These are phyloP conservation scores for Ditula angustiorana DNA, from an alignment of 2,888 invertebrate genomes.

Conservation along the genomic window DNA sequence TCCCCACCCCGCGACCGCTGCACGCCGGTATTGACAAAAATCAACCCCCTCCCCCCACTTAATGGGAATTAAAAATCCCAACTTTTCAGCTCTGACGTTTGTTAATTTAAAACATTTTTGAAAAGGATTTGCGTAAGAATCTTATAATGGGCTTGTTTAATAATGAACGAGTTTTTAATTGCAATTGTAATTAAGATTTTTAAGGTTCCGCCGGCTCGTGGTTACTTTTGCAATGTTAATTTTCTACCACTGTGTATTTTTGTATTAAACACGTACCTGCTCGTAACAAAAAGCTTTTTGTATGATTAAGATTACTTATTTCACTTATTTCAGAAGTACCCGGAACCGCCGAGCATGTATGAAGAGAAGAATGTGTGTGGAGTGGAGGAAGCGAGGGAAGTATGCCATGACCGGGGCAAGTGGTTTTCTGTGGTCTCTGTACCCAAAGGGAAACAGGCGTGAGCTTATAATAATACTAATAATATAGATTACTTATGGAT, in stretches of 20 bases:
- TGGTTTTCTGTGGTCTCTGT: too few species aligned
- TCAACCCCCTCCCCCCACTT: constrained; percentile 43
- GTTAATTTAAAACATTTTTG: constrained; percentile 48
- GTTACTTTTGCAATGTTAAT: constrained; percentile 11
- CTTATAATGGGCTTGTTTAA: constrained; percentile 38
- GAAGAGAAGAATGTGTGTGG: too few species aligned
- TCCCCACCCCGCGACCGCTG: constrained; percentile 28
- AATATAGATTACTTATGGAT: too few species aligned
- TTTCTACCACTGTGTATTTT: too few species aligned
- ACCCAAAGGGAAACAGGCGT: too few species aligned
- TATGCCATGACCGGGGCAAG: too few species aligned
- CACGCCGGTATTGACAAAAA: constrained; percentile 55
- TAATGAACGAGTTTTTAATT: constrained; percentile 39
- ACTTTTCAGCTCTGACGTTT: constrained; percentile 60
- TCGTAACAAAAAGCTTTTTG: not conserved
- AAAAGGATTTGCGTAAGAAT: constrained; percentile 50
- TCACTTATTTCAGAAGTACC: too few species aligned
- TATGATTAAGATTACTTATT: too few species aligned
- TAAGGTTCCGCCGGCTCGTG: constrained; percentile 15
- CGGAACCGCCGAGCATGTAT: too few species aligned
- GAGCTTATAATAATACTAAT: too few species aligned
- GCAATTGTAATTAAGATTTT: constrained; percentile 39
- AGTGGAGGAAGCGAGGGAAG: too few species aligned
- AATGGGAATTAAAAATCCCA: constrained; percentile 75
- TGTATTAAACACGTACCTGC: too few species aligned